phyloP scores from a whole-genome alignment of 2,113 vertebrate species.

The Alectura lathami region DNA sequence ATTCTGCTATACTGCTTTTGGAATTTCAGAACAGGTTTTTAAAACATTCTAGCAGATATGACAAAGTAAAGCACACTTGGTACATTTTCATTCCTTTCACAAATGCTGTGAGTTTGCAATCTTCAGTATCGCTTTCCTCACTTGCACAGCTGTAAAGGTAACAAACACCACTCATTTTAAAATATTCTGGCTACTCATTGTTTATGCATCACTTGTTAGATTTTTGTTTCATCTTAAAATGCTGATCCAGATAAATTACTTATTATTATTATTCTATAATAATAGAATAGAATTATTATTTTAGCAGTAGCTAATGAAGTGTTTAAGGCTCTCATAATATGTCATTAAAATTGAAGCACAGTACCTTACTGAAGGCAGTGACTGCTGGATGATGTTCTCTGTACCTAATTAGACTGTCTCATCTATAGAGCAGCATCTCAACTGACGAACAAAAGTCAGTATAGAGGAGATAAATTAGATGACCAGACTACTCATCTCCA shows the following conservation, averaged over 20 bases:
- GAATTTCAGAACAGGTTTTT: background rate
- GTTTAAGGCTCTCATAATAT: background rate
- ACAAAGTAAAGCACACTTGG: background rate
- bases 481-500: background rate
- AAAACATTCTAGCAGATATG: background rate
- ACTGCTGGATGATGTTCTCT: background rate
- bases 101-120: background rate
- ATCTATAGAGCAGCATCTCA: background rate
- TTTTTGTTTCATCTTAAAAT: background rate
- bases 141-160: background rate
- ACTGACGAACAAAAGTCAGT: background rate
- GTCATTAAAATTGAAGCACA: background rate
- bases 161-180: background rate
- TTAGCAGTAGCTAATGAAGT: background rate
- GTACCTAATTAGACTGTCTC: background rate
- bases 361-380: background rate
- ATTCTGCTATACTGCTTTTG: background rate
- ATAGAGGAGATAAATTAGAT: background rate
- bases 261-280: background rate
- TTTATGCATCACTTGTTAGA: fast-evolving
- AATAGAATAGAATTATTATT: too few species aligned
- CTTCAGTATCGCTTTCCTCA: background rate
- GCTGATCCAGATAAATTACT: background rate
- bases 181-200: background rate
- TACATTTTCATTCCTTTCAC: background rate